A percentile compares a stretch with the other conserved stretches of the same genome.
Evolutionary conservation across 35 echinoderm and acorn worm species (phyloP).

Genomic region (Nesometra sesokonis): DNA sequence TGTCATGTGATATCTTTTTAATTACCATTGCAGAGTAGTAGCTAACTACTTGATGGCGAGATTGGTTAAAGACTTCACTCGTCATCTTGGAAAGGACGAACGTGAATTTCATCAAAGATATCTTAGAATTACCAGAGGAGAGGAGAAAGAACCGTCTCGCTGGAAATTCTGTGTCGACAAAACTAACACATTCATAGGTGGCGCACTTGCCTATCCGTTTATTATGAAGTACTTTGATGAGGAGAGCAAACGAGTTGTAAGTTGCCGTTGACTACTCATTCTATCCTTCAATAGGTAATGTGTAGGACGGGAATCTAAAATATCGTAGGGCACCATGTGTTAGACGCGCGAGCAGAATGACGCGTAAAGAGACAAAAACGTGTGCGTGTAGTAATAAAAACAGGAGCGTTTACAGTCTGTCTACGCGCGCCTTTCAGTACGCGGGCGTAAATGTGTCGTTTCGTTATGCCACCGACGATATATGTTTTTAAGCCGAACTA

Average conservation of each 20-base stretch:
- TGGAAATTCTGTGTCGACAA: slow-evolving; percentile 74
- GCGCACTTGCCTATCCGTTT: slow-evolving; percentile 77
- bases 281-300: not conserved
- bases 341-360: no score
- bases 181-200: slow-evolving; percentile 57
- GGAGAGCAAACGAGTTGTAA: slow-evolving; percentile 66
- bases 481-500: no score
- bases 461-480: no score
- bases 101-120: slow-evolving; percentile 47
- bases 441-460: no score
- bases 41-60: slow-evolving; percentile 90
- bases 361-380: no score
- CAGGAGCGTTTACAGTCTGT: no score
- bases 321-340: no score
- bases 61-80: slow-evolving; percentile 29
- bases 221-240: slow-evolving; percentile 81
- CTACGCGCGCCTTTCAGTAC: no score
- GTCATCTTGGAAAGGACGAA: slow-evolving; percentile 61
- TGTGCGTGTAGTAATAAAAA: no score
- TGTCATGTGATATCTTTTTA: not conserved
- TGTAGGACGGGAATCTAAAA: not conserved
- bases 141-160: slow-evolving; percentile 22
- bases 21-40: slow-evolving; percentile 28
- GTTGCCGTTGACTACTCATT: not conserved
- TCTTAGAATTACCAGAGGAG: slow-evolving; percentile 42